Conservation (phyloP, 2,888 invertebrate species). For the Hedychridium roseum region DNA sequence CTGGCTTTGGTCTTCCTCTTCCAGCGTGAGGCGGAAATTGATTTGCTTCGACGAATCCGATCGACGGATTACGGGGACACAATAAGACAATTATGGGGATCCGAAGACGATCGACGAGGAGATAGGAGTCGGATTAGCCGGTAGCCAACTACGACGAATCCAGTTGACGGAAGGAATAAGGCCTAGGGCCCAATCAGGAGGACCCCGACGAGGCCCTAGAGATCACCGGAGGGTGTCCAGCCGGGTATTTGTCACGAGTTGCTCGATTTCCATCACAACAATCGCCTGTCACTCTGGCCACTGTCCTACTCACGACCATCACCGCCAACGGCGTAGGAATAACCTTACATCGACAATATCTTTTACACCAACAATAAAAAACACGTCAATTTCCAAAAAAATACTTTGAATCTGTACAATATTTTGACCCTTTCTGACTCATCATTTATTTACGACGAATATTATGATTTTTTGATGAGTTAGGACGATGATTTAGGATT, state of each 20-base stretch:
- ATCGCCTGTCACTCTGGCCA: conserved; percentile 9
- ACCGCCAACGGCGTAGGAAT: conserved; percentile 26
- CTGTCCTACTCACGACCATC: conserved; percentile 9
- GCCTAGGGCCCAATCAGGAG: conserved; percentile 50
- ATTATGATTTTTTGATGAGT: too few species aligned
- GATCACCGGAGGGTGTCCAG: conserved; percentile 20
- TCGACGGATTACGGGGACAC: conserved; percentile 35
- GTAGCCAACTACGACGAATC: conserved; percentile 31
- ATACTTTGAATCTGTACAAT: too few species aligned
- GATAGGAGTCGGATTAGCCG: conserved; percentile 57
- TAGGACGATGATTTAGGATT: too few species aligned
- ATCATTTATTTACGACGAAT: too few species aligned
- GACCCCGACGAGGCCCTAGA: too few species aligned
- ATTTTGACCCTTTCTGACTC: too few species aligned
- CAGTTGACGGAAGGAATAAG: conserved; percentile 18
- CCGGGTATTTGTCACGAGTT: conserved; percentile 44
- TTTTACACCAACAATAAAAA: too few species aligned
- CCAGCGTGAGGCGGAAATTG: conserved; percentile 25
- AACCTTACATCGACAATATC: too few species aligned
- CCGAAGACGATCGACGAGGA: conserved; percentile 46
- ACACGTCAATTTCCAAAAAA: too few species aligned
- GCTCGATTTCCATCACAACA: conserved; percentile 37
- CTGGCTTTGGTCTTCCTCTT: not conserved
- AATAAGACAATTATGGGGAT: conserved; percentile 59
- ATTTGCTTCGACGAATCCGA: conserved; percentile 26